phyloP scores from a whole-genome alignment of 2,797 vertebrate species.

The Eulemur mongoz region DNA sequence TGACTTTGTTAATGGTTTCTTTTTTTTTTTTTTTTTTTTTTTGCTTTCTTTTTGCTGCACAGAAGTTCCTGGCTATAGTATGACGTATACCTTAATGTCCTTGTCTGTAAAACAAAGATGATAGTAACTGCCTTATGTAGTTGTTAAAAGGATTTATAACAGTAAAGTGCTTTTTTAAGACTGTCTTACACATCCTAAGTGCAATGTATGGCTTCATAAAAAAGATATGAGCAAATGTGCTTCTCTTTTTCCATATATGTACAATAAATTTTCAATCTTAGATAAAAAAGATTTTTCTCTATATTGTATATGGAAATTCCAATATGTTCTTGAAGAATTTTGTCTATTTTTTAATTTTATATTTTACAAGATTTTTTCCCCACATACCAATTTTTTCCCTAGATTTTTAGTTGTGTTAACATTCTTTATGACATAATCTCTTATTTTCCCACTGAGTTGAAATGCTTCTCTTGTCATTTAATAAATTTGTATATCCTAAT shows the following conservation, averaged over 20 bases:
- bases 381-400: background rate
- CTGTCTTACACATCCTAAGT: background rate
- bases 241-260: background rate
- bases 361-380: background rate
- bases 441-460: background rate
- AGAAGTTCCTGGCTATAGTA: background rate
- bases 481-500: background rate
- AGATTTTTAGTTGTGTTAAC: background rate
- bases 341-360: background rate
- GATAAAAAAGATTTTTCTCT: background rate
- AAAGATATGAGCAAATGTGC: background rate
- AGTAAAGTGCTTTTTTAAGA: background rate
- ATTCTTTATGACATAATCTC: background rate
- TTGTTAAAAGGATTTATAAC: background rate
- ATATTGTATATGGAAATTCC: too few relatives aligned
- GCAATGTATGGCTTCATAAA: background rate
- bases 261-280: background rate
- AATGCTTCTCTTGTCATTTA: background rate
- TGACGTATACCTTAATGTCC: background rate
- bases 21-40: background rate
- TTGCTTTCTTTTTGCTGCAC: background rate
- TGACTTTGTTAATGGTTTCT: slow-evolving; percentile 4
- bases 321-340: background rate
- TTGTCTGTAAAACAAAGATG: background rate
- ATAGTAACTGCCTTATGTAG: background rate